phyloP scores from a whole-genome alignment of 2,797 vertebrate species.

The Darevskia mixta region DNA sequence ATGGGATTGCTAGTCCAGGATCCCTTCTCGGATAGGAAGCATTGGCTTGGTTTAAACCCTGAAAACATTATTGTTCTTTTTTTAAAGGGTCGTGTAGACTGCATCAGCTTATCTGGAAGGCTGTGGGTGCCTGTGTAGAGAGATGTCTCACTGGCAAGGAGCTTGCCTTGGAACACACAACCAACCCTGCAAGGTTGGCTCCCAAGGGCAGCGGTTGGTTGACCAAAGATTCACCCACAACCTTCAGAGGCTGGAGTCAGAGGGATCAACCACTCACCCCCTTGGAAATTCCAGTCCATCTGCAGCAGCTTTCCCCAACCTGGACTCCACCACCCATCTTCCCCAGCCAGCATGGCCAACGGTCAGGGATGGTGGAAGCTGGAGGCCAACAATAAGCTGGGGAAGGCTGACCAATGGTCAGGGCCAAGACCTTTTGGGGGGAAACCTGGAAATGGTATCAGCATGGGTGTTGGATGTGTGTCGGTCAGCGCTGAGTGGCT shows the following conservation, averaged over 20 bases:
- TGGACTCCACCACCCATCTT: no score
- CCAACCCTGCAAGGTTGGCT: background rate
- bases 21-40: background rate
- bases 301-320: no score
- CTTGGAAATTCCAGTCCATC: background rate
- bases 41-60: background rate
- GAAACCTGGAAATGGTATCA: background rate
- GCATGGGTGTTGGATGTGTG: no score
- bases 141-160: background rate
- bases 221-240: background rate
- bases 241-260: background rate
- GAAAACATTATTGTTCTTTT: background rate
- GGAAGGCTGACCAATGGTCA: no score
- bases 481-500: no score
- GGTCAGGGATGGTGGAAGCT: no score
- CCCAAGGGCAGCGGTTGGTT: background rate
- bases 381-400: no score
- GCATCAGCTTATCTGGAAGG: background rate
- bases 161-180: background rate
- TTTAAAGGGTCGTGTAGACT: background rate
- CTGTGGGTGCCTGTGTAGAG: background rate
- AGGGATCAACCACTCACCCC: background rate
- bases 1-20: background rate
- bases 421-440: background rate
- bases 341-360: no score